Evolutionary conservation across 2,888 invertebrate genomes (phyloP), one percentile per base, ranked within the genome.

Genomic region (Eupelmus urozonus): DNA sequence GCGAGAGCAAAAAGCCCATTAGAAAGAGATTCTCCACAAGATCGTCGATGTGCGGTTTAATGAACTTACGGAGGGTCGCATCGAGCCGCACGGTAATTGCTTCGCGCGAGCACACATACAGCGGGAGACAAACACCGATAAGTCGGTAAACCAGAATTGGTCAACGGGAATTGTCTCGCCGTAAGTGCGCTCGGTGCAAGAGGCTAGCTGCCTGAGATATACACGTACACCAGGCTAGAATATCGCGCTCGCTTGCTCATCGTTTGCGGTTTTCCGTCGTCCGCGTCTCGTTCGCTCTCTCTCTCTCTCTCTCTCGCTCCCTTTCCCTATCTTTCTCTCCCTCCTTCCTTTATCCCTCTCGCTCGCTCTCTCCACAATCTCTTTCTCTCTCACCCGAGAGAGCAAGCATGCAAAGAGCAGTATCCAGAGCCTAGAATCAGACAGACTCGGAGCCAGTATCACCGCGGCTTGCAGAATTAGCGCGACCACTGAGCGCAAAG

Each of bases 141-240:
- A 72, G 62, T 72, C 62, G 72, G 72, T 72, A 72, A 62, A 72
- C 63, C 72, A 42, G 62, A 63, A 53, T 69, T 27, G 69, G 45
- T 59, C 57, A 59, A 57, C 57, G 57, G n/a, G 18, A 42, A 57
- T 69, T 69, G 16, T 27, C 45, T 16, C 9, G 13, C 40, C 13
- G 9, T 23, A 42, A 20, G 62, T 13, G 16, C 20, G 2, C 42
- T 18, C 2, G n/a, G 62, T 40, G 40, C 20, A 2, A 45, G 45
- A 27, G 63, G 45, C 13, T 18, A 49, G 63, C 5, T 67, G 16
- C 18, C 34, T 4, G 27, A 25, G 29, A 23, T 11, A 60, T 34
- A 49, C 49, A 29, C 70, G 18, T n/a, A 23, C 16, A 70, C 29
- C 27, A 20, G 11, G 29, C 11, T 63, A 65, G 65, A 65, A 65